phyloP scores from a whole-genome alignment of 2,888 invertebrate species.

The Balanococcus diminutus region DNA sequence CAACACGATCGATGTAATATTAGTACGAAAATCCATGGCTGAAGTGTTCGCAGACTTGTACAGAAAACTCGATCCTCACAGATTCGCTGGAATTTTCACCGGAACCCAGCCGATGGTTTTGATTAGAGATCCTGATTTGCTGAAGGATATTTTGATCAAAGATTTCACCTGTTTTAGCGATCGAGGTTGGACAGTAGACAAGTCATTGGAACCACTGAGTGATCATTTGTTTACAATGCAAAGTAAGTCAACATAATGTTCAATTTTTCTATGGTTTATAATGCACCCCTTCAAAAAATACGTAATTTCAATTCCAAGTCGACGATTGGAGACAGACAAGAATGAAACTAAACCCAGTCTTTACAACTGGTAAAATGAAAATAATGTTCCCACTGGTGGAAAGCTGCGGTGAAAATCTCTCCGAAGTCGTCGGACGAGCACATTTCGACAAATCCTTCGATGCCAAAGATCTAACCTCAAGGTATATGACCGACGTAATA shows the following conservation, averaged over 20 bases:
- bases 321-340: background rate
- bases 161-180: background rate
- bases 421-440: background rate
- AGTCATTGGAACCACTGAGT: background rate
- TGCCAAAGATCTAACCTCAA: background rate
- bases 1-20: background rate
- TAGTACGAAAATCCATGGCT: background rate
- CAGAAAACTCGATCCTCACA: background rate
- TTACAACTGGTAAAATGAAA: background rate
- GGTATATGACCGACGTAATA: slow-evolving; percentile 2
- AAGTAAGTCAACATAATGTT: background rate
- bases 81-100: background rate
- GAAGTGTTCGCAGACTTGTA: background rate
- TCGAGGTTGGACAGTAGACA: background rate
- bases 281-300: background rate
- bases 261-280: background rate
- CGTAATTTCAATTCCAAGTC: background rate
- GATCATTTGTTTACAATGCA: background rate
- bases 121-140: background rate
- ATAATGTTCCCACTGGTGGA: background rate
- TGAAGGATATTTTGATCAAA: background rate
- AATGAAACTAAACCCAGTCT: background rate
- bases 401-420: background rate
- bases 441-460: background rate
- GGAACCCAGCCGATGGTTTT: background rate